Base-by-base conservation (phyloP, 2,888 invertebrate genomes). In the Leptinotarsa haldemani region DNA sequence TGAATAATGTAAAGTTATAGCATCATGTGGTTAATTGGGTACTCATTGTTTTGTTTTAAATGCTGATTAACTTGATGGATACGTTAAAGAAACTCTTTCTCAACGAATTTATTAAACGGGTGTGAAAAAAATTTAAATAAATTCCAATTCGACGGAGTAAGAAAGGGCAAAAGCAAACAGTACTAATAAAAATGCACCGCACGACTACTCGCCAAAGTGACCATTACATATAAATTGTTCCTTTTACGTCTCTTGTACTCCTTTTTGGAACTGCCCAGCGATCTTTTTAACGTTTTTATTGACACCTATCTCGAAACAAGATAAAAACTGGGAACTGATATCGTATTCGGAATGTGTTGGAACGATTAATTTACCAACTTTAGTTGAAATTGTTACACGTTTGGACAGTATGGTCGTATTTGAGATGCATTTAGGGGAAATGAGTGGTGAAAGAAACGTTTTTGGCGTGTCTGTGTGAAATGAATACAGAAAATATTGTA, bases 181-280 rank as follows among this genome's bases (percentile, higher is more conserved):
- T 20, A 20, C 65, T 68, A 64, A 69, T 61, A 13, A 12, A 74
- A 74, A 83, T 83, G 81, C 83, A 58, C 75, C 83, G 84, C 85
- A 85, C 85, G 85, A 81, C 74, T 82, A 53, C 75, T 79, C 81
- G 79, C 81, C 80, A 84, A 86, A 85, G 84, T 85, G 84, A 85
- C 85, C 85, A 85, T 85, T 85, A 85, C 84, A 83, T 83, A 84
- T 83, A 84, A 84, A 84, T 83, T 83, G 84, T 84, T 40, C 83
- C 83, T 82, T 83, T 84, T 82, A 82, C 80, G 79, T 76, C 76
- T 79, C 78, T 77, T 79, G 79, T 79, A 77, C 78, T 74, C 77
- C 77, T 77, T 77, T 77, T 79, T 80, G 75, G 73, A 71, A 76
- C 74, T 76, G 77, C 71, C 76, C 77, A 73, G 73, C 69, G 78